Evolutionary conservation across 2,888 invertebrate genomes (phyloP).

Genomic region (Thymelicus acteon): DNA sequence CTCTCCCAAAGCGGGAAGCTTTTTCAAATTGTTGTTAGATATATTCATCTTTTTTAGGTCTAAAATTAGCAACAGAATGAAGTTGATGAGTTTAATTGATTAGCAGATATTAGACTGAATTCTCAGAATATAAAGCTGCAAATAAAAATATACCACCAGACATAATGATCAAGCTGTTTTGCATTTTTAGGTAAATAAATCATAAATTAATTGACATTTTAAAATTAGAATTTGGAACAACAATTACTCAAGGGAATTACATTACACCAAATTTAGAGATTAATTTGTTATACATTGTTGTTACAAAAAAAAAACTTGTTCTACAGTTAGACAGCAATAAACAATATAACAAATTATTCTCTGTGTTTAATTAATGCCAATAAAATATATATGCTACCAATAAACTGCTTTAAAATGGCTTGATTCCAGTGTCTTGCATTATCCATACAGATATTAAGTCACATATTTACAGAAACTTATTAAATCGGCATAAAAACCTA

Average conservation of each 20-base stretch:
- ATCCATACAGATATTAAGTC: too few species aligned
- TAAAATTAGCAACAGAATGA: constrained; percentile 56
- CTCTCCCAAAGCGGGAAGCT: constrained; percentile 88
- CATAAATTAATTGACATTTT: too few species aligned
- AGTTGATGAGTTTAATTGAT: not conserved
- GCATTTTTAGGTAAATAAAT: too few species aligned
- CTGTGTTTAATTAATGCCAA: too few species aligned
- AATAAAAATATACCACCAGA: not conserved
- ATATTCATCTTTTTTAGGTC: constrained; percentile 90
- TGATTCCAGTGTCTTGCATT: not conserved
- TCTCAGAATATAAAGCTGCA: not conserved
- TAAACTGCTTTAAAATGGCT: not conserved
- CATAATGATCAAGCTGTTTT: not conserved
- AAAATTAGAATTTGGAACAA: too few species aligned
- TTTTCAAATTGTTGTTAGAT: constrained; percentile 88
- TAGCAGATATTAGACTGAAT: not conserved
- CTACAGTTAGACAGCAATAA: too few species aligned
- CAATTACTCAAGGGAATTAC: too few species aligned
- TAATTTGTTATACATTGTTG: too few species aligned
- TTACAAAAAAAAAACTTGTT: too few species aligned
- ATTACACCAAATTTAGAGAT: too few species aligned
- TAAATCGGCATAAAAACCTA: constrained; percentile 64
- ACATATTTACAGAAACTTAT: not conserved
- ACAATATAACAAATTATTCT: too few species aligned
- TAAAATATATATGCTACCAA: too few species aligned